phyloP scores from a whole-genome alignment of 1,140 invertebrate genomes.

The Thereuonema tuberculata region DNA sequence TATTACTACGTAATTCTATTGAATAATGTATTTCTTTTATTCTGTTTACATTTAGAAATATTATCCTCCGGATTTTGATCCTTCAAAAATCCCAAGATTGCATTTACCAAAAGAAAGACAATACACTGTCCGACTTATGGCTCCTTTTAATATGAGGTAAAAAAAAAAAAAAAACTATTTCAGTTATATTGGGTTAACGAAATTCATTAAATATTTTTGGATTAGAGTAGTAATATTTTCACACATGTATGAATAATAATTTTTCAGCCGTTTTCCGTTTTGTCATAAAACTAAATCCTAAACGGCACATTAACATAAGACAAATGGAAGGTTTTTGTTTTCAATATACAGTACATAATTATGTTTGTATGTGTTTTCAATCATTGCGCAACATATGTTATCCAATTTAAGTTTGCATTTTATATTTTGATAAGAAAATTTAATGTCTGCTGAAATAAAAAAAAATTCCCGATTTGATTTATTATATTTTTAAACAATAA shows the following conservation, averaged over 20 bases:
- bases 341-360: too few species aligned
- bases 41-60: slow-evolving; percentile 69
- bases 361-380: too few species aligned
- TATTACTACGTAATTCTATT: background rate
- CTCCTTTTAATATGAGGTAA: slow-evolving; percentile 88
- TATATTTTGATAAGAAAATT: too few species aligned
- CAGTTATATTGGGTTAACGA: background rate
- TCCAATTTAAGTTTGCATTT: too few species aligned
- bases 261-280: background rate
- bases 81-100: slow-evolving; percentile 94
- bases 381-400: too few species aligned
- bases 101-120: slow-evolving; percentile 90
- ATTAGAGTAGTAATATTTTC: background rate
- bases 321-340: too few species aligned
- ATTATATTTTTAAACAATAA: too few species aligned
- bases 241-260: background rate
- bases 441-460: too few species aligned
- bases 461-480: too few species aligned
- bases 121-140: slow-evolving; percentile 95
- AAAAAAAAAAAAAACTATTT: background rate
- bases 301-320: background rate
- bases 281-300: background rate
- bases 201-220: background rate
- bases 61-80: slow-evolving; percentile 99
- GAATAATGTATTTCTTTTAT: slow-evolving; percentile 1